Conservation (phyloP, 2,888 invertebrate genomes). For the Hoplodrina ambigua region DNA sequence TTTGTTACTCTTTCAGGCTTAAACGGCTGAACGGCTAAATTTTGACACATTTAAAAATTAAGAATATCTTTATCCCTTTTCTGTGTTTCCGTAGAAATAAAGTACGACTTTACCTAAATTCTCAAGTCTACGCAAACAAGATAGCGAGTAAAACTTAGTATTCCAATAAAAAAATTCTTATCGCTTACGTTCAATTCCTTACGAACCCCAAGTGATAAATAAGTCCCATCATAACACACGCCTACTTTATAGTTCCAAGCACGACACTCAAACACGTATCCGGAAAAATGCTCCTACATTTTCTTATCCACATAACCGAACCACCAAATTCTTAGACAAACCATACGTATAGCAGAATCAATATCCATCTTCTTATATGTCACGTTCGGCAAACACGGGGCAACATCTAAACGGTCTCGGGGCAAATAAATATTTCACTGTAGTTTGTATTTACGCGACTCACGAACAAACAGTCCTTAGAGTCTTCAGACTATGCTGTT, state of each 20-base stretch:
- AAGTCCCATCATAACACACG: slow-evolving; percentile 43
- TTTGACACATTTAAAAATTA: too few species aligned
- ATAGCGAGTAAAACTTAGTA: too few species aligned
- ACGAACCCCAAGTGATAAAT: slow-evolving; percentile 39
- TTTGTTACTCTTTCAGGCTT: too few species aligned
- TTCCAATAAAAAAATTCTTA: slow-evolving; percentile 3
- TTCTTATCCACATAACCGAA: slow-evolving; percentile 55
- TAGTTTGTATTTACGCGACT: slow-evolving; percentile 72
- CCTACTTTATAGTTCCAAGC: slow-evolving; percentile 51
- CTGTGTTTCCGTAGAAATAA: too few species aligned
- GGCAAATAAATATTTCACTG: slow-evolving; percentile 74
- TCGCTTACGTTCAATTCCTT: neutral
- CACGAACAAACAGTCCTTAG: slow-evolving; percentile 51
- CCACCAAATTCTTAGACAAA: slow-evolving; percentile 66
- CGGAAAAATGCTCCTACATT: slow-evolving; percentile 58
- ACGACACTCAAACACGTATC: slow-evolving; percentile 55
- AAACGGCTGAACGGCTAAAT: too few species aligned
- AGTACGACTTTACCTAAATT: too few species aligned
- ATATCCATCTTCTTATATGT: slow-evolving; percentile 66
- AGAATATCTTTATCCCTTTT: too few species aligned
- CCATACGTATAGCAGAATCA: slow-evolving; percentile 61
- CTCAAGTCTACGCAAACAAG: too few species aligned
- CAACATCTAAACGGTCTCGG: slow-evolving; percentile 65
- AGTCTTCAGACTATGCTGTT: slow-evolving; percentile 44
- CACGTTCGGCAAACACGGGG: slow-evolving; percentile 75